Conservation (phyloP, 2,797 vertebrate genomes). For the Botia almorhae region DNA sequence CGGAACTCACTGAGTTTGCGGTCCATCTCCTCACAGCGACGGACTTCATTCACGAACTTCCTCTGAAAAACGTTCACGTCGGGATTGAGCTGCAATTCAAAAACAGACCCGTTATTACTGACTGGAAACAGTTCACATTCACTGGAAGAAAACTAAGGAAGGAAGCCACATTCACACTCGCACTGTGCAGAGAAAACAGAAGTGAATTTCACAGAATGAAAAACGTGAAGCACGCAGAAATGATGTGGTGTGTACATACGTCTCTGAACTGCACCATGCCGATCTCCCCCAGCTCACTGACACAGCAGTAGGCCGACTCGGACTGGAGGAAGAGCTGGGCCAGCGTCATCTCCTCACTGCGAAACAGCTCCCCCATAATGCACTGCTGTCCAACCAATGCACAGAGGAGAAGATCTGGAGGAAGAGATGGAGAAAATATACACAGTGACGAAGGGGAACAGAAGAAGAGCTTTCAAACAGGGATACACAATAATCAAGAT, state of each 20-base stretch:
- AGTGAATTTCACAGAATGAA: neutral
- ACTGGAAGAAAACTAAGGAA: neutral
- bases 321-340: conserved; percentile 96
- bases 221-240: neutral
- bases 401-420: conserved; percentile 26
- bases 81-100: conserved; percentile 86
- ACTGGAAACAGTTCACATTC: neutral
- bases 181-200: neutral
- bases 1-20: conserved; percentile 89
- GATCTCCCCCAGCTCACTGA: conserved; percentile 95
- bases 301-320: conserved; percentile 95
- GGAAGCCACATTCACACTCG: neutral
- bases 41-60: conserved; percentile 97
- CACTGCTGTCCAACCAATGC: conserved; percentile 33
- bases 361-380: conserved; percentile 92
- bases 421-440: neutral
- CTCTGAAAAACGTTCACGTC: conserved; percentile 97
- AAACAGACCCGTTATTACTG: neutral
- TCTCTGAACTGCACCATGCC: conserved; percentile 98
- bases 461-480: neutral
- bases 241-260: conserved; percentile 78
- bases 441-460: neutral
- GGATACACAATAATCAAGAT: neutral
- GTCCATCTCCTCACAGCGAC: conserved; percentile 97
- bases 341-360: conserved; percentile 96